These are phyloP conservation scores for Tachina fera DNA, from an alignment of 2,888 invertebrate species.

Conservation along the genomic window DNA sequence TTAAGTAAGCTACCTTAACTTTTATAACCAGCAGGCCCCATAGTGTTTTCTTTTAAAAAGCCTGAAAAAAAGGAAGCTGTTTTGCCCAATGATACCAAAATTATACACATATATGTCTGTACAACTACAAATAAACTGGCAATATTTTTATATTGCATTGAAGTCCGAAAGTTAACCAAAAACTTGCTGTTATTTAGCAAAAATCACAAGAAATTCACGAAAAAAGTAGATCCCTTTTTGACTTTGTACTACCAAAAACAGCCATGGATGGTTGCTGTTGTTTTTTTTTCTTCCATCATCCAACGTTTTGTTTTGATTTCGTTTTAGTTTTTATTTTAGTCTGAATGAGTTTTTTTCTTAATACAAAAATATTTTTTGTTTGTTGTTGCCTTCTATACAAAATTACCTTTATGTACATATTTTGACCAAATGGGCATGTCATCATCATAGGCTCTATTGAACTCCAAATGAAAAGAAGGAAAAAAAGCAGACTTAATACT, in stretches of 20 bases:
- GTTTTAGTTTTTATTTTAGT: constrained; percentile 39
- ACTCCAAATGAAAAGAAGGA: constrained; percentile 55
- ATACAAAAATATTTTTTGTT: constrained; percentile 30
- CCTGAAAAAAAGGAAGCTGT: constrained; percentile 61
- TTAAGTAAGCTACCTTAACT: too few species aligned
- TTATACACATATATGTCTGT: not conserved
- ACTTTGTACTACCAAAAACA: constrained; percentile 15
- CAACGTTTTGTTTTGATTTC: constrained; percentile 55
- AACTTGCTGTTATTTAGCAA: constrained; percentile 62
- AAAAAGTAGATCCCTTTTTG: constrained; percentile 59
- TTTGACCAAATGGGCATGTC: constrained; percentile 75
- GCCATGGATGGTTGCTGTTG: constrained; percentile 20
- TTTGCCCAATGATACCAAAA: constrained; percentile 65
- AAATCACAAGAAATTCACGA: constrained; percentile 64
- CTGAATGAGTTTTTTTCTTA: constrained; percentile 10
- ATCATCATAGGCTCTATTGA: constrained; percentile 74
- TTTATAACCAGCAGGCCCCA: not conserved
- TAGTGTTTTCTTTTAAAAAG: constrained; percentile 11
- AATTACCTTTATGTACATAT: constrained; percentile 70
- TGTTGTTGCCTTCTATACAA: constrained; percentile 54
- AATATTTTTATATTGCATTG: constrained; percentile 31
- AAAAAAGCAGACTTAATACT: constrained; percentile 28
- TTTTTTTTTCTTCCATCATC: constrained; percentile 9
- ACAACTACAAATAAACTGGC: constrained; percentile 39
- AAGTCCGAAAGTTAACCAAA: constrained; percentile 36